Evolutionary conservation across 2,888 invertebrate genomes (phyloP), one percentile per base, ranked within the genome.

Genomic region (Cephus rjabovi): DNA sequence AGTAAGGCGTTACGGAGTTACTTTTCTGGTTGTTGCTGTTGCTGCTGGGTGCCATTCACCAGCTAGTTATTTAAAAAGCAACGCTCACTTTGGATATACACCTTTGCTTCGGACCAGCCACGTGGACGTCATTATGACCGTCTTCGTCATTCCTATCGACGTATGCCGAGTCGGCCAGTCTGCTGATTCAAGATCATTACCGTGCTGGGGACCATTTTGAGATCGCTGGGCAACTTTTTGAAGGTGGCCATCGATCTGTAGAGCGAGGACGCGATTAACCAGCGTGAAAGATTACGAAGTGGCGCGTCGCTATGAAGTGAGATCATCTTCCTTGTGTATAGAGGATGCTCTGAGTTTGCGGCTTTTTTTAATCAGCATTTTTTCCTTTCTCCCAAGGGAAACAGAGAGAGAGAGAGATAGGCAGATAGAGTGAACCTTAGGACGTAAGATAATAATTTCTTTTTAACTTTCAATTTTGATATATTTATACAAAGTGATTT

Each of bases 231-330:
- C 6, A 56, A 15, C 23, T 23, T 56, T 56, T 56, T 23, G 56
- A 23, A 56, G 56, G 56, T 23, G 56, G 56, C 23, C 56, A 56
- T 56, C 56, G 56, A 56, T 56, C 56, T 56, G 56, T 23, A 56
- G 56, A 56, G 56, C 56, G 56, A 56, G 56, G 56, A 56, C 56
- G 56, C 56, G 56, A 9, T 56, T 56, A 34, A 33, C 1, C 33
- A 31, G 71, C 71, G 71, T 3, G 71, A 71, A 31, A 34, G 31
- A 34, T 71, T 71, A 34, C 71, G 23, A n/a, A 11, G 71, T 15
- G 56, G 71, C 31, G 71, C 71, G 71, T 71, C 31, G 71, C 71
- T 31, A 34, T 71, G 71, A 71, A 71, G 71, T 71, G 71, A 71
- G 71, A 34, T 71, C 71, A 71, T 71, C 71, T 31, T 56, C 56